Conservation (phyloP, 1,140 invertebrate species). For the Tenebrio molitor region DNA sequence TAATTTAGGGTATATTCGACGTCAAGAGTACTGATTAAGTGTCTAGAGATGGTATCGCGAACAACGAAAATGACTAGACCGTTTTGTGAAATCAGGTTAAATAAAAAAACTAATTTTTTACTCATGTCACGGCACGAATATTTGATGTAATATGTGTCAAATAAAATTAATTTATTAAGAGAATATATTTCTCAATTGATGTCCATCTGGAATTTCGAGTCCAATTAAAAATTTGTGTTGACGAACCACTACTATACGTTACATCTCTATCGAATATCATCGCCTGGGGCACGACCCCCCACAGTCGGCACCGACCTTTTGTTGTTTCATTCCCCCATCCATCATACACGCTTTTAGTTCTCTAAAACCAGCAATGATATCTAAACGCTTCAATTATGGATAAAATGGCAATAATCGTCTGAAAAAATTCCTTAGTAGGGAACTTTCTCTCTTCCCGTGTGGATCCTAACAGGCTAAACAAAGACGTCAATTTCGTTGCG, state of each 20-base stretch:
- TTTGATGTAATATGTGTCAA: too few species aligned
- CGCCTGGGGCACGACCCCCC: conserved; percentile 41
- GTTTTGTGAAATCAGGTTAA: too few species aligned
- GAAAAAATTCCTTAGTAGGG: neutral
- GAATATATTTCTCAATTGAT: too few species aligned
- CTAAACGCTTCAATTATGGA: conserved; percentile 42
- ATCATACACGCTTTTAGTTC: neutral
- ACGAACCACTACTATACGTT: neutral
- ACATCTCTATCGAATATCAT: conserved; percentile 42
- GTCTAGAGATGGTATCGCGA: too few species aligned
- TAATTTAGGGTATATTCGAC: too few species aligned
- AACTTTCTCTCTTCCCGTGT: conserved; percentile 6
- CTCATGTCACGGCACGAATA: too few species aligned
- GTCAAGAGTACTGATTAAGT: too few species aligned
- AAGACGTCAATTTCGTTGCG: conserved; percentile 20
- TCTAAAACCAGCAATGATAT: neutral
- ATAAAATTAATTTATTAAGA: too few species aligned
- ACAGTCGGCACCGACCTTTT: conserved; percentile 31
- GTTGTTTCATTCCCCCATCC: conserved; percentile 21
- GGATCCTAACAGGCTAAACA: conserved; percentile 27
- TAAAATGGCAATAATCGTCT: conserved; percentile 19
- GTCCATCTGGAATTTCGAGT: conserved; percentile 13
- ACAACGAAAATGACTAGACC: too few species aligned
- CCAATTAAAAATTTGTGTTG: conserved; percentile 34
- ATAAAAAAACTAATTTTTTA: too few species aligned